Base-by-base conservation (phyloP, 2,888 invertebrate genomes). In the Margaritifera margaritifera region DNA sequence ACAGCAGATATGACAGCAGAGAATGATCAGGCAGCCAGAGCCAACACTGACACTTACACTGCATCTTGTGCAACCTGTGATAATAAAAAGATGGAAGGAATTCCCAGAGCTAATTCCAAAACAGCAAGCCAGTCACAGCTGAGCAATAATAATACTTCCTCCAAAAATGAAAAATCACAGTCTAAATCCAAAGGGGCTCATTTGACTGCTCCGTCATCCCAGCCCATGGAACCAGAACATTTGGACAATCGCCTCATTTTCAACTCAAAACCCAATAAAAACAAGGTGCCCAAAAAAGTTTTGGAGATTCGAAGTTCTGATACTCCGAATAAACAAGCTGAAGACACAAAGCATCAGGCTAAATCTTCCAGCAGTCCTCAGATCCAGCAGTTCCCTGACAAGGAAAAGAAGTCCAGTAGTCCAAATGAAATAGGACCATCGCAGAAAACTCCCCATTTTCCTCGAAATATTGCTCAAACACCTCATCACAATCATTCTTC, bases 231-330 rank as follows among this genome's bases (percentile, higher is more conserved):
- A 42, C 42, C 42, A 15, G 42, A 42, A 42, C 42, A 42, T 42
- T 42, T 72, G 60, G 77, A 77, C 58, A 77, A 77, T 67, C 72
- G 77, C 20, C 58, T 59, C 56, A 54, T 77, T 50, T 59, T 74
- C 66, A 72, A 61, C 53, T 25, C 62, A 18, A 62, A 66, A 19
- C 68, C 58, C 24, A 77, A 68, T 54, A 72, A 74, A 62, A 69
- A 66, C 62, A 68, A 66, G 22, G 68, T 72, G 57, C 63, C 59
- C 15, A n/a, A 42, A 42, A 62, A 60, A 51, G 20, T 56, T 27
- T 55, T 50, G 4, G 55, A 64, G 31, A 20, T 54, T 42, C 62
- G 20, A 61, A 66, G 55, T 62, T 42, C 42, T 42, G 42, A 42
- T 42, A 42, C 15, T 42, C 42, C 11, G 3, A 42, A 42, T 42